A percentile compares a stretch with the other conserved stretches of the same genome.
Evolutionary conservation across 2,113 vertebrate species (phyloP).

Genomic region (Corythoichthys haematopterus): DNA sequence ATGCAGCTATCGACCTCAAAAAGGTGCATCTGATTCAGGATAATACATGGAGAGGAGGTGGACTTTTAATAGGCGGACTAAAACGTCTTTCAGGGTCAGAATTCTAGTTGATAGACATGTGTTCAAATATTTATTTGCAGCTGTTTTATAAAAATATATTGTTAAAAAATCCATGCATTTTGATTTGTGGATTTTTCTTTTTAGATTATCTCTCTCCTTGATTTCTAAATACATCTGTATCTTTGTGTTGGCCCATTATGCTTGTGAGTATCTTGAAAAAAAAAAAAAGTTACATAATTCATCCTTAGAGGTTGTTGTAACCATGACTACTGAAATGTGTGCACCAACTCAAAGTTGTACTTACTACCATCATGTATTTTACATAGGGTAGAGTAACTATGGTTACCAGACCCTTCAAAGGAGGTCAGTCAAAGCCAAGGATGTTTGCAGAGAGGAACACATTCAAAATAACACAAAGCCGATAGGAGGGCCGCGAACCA

Average conservation of each 20-base stretch:
- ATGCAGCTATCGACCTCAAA: too few species aligned
- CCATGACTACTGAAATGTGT: slow-evolving; percentile 59
- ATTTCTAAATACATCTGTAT: slow-evolving; percentile 9
- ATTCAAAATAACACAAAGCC: slow-evolving; percentile 41
- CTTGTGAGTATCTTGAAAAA: slow-evolving; percentile 26
- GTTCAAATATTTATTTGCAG: too few species aligned
- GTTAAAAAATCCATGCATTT: too few species aligned
- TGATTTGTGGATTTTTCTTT: too few species aligned
- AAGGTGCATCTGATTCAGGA: too few species aligned
- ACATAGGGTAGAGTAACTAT: slow-evolving; percentile 56
- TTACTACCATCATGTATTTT: slow-evolving; percentile 53
- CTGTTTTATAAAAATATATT: too few species aligned
- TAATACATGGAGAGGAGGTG: too few species aligned
- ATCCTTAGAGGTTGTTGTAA: slow-evolving; percentile 62
- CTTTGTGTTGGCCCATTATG: slow-evolving; percentile 19
- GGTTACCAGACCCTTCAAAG: slow-evolving; percentile 54
- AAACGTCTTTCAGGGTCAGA: too few species aligned
- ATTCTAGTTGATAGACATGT: too few species aligned
- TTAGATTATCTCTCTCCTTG: too few species aligned
- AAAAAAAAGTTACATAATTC: slow-evolving; percentile 61
- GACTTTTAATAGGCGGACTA: too few species aligned
- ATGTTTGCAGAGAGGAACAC: slow-evolving; percentile 40
- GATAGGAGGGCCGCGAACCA: slow-evolving; percentile 24
- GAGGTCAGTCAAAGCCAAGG: slow-evolving; percentile 36
- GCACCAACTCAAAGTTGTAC: slow-evolving; percentile 60